These are phyloP conservation scores for Zygothrica quintamaculata DNA, from an alignment of 2,888 invertebrate genomes.

Conservation along the genomic window DNA sequence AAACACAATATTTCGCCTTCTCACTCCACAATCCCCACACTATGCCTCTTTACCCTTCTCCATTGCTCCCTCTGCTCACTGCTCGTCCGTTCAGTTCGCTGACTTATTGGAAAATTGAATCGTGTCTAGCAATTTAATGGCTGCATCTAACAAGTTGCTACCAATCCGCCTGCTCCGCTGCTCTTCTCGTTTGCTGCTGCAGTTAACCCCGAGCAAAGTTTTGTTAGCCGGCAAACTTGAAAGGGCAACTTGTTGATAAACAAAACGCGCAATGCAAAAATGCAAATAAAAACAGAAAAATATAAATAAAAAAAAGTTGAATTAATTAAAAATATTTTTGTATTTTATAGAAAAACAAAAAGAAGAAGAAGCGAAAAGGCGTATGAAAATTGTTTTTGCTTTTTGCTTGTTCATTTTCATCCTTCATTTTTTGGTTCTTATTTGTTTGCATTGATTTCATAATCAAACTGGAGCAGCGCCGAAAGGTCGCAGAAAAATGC, in stretches of 20 bases:
- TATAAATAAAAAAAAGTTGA: conserved; percentile 40
- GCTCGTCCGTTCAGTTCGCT: conserved; percentile 25
- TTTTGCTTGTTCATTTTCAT: conserved; percentile 17
- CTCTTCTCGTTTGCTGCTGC: not conserved
- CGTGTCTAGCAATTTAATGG: conserved; percentile 68
- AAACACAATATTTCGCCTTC: conserved; percentile 38
- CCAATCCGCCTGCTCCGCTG: conserved; percentile 33
- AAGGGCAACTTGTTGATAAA: conserved; percentile 64
- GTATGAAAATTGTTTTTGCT: conserved; percentile 54
- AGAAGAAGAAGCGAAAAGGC: conserved; percentile 27
- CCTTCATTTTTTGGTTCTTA: conserved; percentile 19
- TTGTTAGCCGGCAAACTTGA: conserved; percentile 62
- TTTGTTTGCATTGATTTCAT: conserved; percentile 33
- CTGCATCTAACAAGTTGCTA: conserved; percentile 59
- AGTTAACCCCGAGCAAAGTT: conserved; percentile 2
- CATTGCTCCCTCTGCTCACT: not conserved
- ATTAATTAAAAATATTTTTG: conserved; percentile 68
- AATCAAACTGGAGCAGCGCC: conserved; percentile 70
- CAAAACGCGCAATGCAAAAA: conserved; percentile 46
- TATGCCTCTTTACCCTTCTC: too few relatives aligned
- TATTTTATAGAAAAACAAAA: conserved; percentile 42
- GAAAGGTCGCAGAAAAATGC: conserved; percentile 46
- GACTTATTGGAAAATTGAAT: conserved; percentile 60
- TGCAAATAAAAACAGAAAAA: conserved; percentile 37
- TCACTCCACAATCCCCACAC: not conserved